Base-by-base conservation (phyloP, 2,113 vertebrate species). In the Zosterops japonicus region DNA sequence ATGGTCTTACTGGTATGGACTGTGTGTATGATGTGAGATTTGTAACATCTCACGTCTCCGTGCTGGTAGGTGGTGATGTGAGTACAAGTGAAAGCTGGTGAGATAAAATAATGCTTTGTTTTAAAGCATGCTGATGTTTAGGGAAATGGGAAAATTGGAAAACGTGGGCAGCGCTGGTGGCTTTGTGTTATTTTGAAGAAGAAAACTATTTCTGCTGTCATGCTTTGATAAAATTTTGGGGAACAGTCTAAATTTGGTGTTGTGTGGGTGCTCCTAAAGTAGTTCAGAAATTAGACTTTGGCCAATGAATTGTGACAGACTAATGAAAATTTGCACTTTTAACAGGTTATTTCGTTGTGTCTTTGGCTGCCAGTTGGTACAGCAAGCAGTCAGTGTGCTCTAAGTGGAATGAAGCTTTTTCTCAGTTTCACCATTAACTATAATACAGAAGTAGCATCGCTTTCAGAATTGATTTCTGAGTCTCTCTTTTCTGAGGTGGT, bases 391-490 rank as follows among this genome's bases (percentile, higher is more conserved):
- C 42, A 31, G 7, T 9, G 36, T 86, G 35, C 20, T 86, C 41
- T 39, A 23, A 36, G 39, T 63, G 71, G 56, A 64, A 46, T 46
- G 25, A 53, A 68, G 53, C 52, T 50, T 57, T 63, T 59, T 50
- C 69, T 80, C 25, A 19, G 39, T 80, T 92, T 94, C 28, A 49
- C 60, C 18, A 10, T 44, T 24, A 36, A 46, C 35, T 49, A 2
- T 83, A 74, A 70, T 3, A 47, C 5, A 69, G 84, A 74, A 61
- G 22, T 61, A 95, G 28, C 65, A 24, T 81, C 0, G 0, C 75
- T 88, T 83, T 88, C 76, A 71, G 46, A 90, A 90, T 92, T 81
- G 63, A 85, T 91, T 90, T 83, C 55, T 93, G 74, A 83, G 17
- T 74, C 61, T 56, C 33, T 87, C 33, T 78, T 82, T 77, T 24